These are phyloP conservation scores for Muraenolepis orangiensis DNA, from an alignment of 2,797 vertebrate species.

Conservation along the genomic window DNA sequence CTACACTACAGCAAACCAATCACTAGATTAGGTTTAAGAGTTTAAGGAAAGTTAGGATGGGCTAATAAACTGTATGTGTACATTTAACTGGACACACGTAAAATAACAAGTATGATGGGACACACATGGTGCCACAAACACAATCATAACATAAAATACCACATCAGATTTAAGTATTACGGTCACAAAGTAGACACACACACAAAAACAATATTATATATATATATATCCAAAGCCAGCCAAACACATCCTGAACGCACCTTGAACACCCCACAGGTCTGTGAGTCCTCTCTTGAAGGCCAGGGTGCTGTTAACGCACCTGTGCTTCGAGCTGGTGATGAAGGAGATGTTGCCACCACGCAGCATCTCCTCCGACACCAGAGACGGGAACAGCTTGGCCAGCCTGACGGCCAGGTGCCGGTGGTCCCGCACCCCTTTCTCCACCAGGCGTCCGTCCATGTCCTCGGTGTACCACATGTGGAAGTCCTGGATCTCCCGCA, in stretches of 20 bases:
- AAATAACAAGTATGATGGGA: too few species aligned
- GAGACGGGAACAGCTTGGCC: conserved; percentile 74
- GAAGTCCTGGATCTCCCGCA: conserved; percentile 72
- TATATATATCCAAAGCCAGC: background rate
- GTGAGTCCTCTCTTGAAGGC: conserved; percentile 75
- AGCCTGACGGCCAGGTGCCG: conserved; percentile 76
- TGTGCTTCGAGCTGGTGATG: conserved; percentile 86
- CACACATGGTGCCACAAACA: too few species aligned
- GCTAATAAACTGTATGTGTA: background rate
- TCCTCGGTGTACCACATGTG: conserved; percentile 82
- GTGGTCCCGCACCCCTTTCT: conserved; percentile 80
- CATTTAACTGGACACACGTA: too few species aligned
- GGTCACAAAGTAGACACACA: background rate
- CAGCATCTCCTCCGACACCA: conserved; percentile 72
- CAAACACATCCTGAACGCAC: conserved; percentile 34
- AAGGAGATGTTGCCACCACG: conserved; percentile 62
- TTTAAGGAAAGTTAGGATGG: background rate
- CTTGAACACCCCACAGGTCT: conserved; percentile 57
- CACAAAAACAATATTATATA: background rate
- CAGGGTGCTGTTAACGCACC: conserved; percentile 82
- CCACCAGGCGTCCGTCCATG: conserved; percentile 84
- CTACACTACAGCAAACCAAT: background rate
- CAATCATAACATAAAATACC: too few species aligned
- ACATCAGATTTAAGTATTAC: too few species aligned
- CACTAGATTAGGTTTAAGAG: too few species aligned